phyloP scores from a whole-genome alignment of 1,140 invertebrate genomes.

The Cylas formicarius region DNA sequence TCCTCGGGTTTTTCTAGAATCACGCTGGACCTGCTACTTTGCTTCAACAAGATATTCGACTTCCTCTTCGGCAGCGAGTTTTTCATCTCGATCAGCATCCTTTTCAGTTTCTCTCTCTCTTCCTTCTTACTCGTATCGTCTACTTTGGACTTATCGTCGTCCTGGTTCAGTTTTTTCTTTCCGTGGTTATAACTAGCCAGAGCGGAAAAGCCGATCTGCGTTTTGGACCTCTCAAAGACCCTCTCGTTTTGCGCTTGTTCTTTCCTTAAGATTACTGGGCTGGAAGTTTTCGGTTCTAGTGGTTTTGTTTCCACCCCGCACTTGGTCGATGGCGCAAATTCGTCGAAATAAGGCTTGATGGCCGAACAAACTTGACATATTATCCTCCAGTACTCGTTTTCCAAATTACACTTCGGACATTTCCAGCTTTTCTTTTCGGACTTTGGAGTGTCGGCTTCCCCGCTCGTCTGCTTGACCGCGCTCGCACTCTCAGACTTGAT shows the following conservation, averaged over 20 bases:
- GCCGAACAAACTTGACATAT: slow-evolving; percentile 50
- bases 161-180: slow-evolving; percentile 23
- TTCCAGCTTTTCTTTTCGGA: slow-evolving; percentile 42
- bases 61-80: slow-evolving; percentile 53
- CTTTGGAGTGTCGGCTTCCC: slow-evolving; percentile 29
- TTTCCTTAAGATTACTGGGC: slow-evolving; percentile 15
- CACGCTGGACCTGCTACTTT: slow-evolving; percentile 30
- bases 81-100: slow-evolving; percentile 61
- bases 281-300: slow-evolving; percentile 16
- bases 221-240: slow-evolving; percentile 36
- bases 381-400: slow-evolving; percentile 50
- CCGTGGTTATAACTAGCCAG: slow-evolving; percentile 24
- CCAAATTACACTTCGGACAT: slow-evolving; percentile 48
- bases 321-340: slow-evolving; percentile 27
- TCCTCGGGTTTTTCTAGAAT: slow-evolving; percentile 35
- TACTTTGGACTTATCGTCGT: slow-evolving; percentile 19
- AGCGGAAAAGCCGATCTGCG: slow-evolving; percentile 38
- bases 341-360: slow-evolving; percentile 41
- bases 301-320: slow-evolving; percentile 15
- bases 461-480: slow-evolving; percentile 19
- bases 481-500: slow-evolving; percentile 37
- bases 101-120: slow-evolving; percentile 49
- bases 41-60: slow-evolving; percentile 24
- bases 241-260: slow-evolving; percentile 15
- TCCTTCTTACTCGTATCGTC: slow-evolving; percentile 37